A percentile compares a stretch with the other conserved stretches of the same genome.
phyloP scores from a whole-genome alignment of 2,113 vertebrate genomes.

The Isichthys henryi region DNA sequence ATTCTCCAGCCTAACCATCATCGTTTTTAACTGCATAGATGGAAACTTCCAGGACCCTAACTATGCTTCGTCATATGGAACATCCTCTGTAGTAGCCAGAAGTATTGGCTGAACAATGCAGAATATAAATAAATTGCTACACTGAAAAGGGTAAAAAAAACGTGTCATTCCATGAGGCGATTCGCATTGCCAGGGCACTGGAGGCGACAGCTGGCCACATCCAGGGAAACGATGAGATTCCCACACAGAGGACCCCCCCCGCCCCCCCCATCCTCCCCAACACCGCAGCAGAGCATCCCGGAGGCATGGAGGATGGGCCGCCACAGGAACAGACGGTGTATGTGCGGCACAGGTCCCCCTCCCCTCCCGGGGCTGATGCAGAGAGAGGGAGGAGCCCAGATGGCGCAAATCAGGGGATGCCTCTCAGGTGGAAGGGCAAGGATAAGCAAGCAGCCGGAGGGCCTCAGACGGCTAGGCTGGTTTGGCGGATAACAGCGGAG shows the following conservation, averaged over 20 bases:
- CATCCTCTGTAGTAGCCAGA: neutral
- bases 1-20: neutral
- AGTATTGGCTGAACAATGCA: neutral
- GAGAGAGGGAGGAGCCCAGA: constrained; percentile 1
- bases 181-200: neutral
- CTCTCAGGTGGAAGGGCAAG: neutral
- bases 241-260: neutral
- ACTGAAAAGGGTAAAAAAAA: neutral
- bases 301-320: neutral
- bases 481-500: no score
- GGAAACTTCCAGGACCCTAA: neutral
- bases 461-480: neutral
- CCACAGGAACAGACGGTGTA: constrained; percentile 11
- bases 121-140: neutral
- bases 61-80: neutral
- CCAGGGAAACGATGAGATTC: neutral
- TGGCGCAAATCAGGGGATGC: constrained; percentile 9
- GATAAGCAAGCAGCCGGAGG: neutral
- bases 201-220: neutral
- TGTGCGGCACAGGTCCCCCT: neutral
- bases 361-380: neutral
- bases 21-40: neutral
- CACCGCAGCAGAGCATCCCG: neutral
- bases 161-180: neutral
- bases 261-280: neutral